Base-by-base conservation (phyloP, 2,113 vertebrate genomes). In the Erinaceus europaeus region DNA sequence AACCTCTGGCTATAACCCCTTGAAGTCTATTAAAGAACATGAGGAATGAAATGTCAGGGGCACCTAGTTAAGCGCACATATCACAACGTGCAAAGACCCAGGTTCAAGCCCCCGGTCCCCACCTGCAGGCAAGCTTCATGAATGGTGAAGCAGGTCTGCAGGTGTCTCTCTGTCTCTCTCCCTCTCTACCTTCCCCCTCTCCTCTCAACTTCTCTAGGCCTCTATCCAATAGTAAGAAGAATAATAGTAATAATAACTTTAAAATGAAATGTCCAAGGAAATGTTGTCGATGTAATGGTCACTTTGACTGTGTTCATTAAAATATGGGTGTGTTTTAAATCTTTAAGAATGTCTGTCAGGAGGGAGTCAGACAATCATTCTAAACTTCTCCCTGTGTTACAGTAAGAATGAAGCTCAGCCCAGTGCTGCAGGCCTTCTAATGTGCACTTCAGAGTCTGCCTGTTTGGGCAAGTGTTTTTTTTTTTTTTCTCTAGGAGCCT, bases 391-490 rank as follows among this genome's bases (percentile, higher is more conserved):
- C 81, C 9, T 21, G 29, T 79, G 46, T 40, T 57, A 32, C 5
- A 17, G 46, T 59, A 46, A 67, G 93, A 84, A 62, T 84, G 21
- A 65, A 55, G 50, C 89, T 90, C 12, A n/a, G 13, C 90, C 59
- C 80, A 83, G 94, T 65, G 48, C 42, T 80, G 75, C 90, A 93
- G 77, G 85, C 95, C 77, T 90, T 86, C 93, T 72, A 48, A 92
- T 93, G 73, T 62, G 12, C 20, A 52, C 62, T 96, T 95, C 81
- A 20, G 14, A 68, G 69, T 64, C 90, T 92, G 86, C 96, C 78
- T 94, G 96, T 97, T 95, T 90, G 93, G 95, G 87, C 97, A 97
- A 18, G 86, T 5, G 71, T 90, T 90, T 93, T 93, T 94, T 74
- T 87, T 78, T 64, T 90, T 90, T 93, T 93, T 94, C 76, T 87